phyloP scores from a whole-genome alignment of 2,113 vertebrate species.

The Ictalurus punctatus region DNA sequence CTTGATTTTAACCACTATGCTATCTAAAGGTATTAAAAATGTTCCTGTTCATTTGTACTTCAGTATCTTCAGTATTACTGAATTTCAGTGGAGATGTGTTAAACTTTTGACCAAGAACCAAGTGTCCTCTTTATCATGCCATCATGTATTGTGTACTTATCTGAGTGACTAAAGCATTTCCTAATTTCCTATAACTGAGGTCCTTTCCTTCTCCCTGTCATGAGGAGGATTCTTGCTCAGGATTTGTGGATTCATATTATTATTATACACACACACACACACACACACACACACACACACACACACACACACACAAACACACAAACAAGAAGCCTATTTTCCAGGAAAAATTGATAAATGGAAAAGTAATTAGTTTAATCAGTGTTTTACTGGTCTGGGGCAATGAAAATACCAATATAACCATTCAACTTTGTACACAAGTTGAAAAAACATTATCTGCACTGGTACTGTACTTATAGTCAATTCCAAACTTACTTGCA shows the following conservation, averaged over 20 bases:
- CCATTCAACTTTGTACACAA: not conserved
- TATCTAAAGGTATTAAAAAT: not conserved
- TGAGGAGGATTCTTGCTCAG: not conserved
- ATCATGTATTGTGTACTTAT: not conserved
- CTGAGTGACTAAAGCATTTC: not conserved
- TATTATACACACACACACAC: not conserved
- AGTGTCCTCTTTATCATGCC: not conserved
- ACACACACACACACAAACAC: not conserved
- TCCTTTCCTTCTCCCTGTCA: not conserved
- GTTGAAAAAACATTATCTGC: not conserved
- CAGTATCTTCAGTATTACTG: not conserved
- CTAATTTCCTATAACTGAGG: constrained; percentile 9
- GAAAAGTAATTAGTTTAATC: not conserved
- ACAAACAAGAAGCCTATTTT: not conserved
- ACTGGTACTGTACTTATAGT: not conserved
- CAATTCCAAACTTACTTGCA: not conserved
- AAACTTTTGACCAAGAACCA: not conserved
- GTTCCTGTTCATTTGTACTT: not conserved
- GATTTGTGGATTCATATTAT: not conserved
- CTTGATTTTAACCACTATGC: not conserved
- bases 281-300: not conserved
- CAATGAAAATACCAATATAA: not conserved
- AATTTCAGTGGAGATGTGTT: not conserved
- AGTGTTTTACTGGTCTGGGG: not conserved
- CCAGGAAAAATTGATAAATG: not conserved